Evolutionary conservation across 2,797 vertebrate genomes (phyloP), one percentile per base, ranked within the genome.

Genomic region (Anniella stebbinsi): DNA sequence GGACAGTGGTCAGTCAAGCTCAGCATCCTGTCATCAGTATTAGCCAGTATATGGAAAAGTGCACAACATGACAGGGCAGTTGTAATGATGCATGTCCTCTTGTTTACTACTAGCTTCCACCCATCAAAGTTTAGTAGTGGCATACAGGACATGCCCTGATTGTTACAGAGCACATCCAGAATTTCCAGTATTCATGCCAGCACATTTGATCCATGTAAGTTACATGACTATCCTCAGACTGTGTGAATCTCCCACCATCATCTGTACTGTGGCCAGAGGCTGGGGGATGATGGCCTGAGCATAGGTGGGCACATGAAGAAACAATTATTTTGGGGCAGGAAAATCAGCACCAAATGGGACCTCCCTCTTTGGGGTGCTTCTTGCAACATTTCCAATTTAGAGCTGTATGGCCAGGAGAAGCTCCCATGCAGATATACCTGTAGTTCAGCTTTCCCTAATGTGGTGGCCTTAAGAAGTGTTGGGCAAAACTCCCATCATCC

Each of bases 21-120:
- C 77, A 90, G 76, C 66, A 81, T 75, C 84, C 84, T 86, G 84
- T 81, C 89, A 90, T 86, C 89, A 75, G 54, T 41, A 11, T 60
- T 57, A 67, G 67, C 51, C 25, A 72, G 76, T 70, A 48, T 48
- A 86, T 67, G 84, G 60, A 75, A 86, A 90, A 81, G 84, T 81
- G 54, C 76, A 81, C 67, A 70, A 57, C 73, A 78, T 78, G 70
- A 70, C 38, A 23, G 28, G 18, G 85, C 41, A 73, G 73, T 86
- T 60, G 54, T 90, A 80, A 86, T 90, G 80, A 80, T 57, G 13
- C 48, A 80, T 45, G 69, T 80, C 84, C 76, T 81, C n/a, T 86
- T 86, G 67, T 86, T 86, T 86, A 80, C 66, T 86, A 15, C 38
- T 80, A 70, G 66, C 51, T 89, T 90, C 77, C 51, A 63, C 30